A percentile compares a stretch with the other conserved stretches of the same genome.
Evolutionary conservation across 1,140 invertebrate species (phyloP).

Genomic region (Bombus difficillimus): DNA sequence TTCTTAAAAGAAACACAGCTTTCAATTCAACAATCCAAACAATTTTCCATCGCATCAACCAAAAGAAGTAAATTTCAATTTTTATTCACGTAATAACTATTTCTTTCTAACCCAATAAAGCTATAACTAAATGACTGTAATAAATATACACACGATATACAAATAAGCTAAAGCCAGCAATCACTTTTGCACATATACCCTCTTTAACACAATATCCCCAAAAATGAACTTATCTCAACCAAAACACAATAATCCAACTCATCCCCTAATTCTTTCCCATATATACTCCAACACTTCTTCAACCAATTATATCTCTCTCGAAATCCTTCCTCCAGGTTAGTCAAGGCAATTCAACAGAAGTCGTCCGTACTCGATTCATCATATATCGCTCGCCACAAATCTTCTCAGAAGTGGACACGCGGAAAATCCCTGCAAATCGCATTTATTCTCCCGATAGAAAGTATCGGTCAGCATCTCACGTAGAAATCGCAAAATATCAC

Average conservation of each 20-base stretch:
- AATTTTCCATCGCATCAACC: too few relatives aligned
- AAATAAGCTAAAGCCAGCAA: too few relatives aligned
- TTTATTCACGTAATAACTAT: not conserved
- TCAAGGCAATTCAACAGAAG: not conserved
- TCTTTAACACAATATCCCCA: not conserved
- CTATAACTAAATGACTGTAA: not conserved
- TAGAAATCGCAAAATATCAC: constrained; percentile 22
- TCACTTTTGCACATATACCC: not conserved
- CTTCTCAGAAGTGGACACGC: not conserved
- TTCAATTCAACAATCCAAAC: too few relatives aligned
- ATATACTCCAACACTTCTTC: not conserved
- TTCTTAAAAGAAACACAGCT: too few relatives aligned
- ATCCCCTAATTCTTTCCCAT: not conserved
- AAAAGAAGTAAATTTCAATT: not conserved
- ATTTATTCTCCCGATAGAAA: not conserved
- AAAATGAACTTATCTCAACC: not conserved
- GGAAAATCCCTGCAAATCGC: not conserved
- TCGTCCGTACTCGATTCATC: not conserved
- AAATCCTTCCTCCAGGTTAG: too few relatives aligned
- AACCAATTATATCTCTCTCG: not conserved
- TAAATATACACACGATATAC: too few relatives aligned
- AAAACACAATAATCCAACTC: not conserved
- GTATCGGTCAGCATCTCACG: not conserved
- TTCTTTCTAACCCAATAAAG: not conserved
- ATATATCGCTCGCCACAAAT: not conserved